Evolutionary conservation across 2,888 invertebrate genomes (phyloP).

Genomic region (Venustoraphidia nigricollis): DNA sequence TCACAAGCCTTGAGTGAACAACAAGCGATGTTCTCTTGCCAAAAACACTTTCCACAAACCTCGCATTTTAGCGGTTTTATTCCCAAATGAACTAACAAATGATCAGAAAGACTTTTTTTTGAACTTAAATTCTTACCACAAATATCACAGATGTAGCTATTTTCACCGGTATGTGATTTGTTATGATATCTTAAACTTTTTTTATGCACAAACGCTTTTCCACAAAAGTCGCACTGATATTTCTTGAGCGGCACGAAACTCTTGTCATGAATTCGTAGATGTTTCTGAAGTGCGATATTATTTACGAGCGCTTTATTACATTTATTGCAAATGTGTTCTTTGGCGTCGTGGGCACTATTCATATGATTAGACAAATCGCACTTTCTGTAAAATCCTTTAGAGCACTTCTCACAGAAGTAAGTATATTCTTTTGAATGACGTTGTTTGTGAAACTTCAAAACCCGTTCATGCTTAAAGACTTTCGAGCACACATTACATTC

Average conservation of each 20-base stretch:
- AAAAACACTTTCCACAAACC: constrained; percentile 19
- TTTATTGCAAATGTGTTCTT: constrained; percentile 22
- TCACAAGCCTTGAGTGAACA: constrained; percentile 35
- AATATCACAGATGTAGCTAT: constrained; percentile 5
- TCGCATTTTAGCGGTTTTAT: constrained; percentile 2
- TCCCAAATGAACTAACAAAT: constrained; percentile 1
- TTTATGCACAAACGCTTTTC: constrained; percentile 16
- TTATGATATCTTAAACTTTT: constrained; percentile 3
- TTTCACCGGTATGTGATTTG: constrained; percentile 1
- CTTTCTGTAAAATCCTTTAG: constrained; percentile 3
- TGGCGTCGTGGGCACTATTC: background rate
- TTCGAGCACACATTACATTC: constrained; percentile 3
- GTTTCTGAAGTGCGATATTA: constrained; percentile 2
- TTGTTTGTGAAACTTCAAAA: background rate
- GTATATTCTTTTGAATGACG: background rate
- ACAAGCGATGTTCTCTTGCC: constrained; percentile 25
- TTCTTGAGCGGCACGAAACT: constrained; percentile 28
- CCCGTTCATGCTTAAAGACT: background rate
- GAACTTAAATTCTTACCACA: constrained; percentile 6
- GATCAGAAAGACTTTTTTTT: constrained; percentile 2
- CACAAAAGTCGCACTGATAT: constrained; percentile 19
- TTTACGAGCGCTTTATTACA: constrained; percentile 25
- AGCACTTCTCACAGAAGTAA: background rate
- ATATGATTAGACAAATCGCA: background rate
- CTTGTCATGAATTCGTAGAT: constrained; percentile 26